phyloP scores from a whole-genome alignment of 1,140 invertebrate genomes.

The Laupala kohalensis region DNA sequence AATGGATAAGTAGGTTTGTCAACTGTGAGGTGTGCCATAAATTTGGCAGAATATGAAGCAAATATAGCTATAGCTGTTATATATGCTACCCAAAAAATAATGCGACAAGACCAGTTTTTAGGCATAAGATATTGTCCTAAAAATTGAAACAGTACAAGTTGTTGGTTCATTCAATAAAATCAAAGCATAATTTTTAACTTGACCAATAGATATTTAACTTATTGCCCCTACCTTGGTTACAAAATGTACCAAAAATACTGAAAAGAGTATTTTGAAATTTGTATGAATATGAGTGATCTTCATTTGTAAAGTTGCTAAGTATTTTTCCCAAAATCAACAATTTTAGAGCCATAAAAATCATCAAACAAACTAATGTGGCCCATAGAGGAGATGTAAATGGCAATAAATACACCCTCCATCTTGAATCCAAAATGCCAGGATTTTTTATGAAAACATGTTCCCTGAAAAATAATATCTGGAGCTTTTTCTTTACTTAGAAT shows the following conservation, averaged over 20 bases:
- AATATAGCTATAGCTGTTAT: background rate
- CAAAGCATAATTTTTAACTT: background rate
- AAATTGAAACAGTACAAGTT: background rate
- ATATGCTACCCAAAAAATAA: background rate
- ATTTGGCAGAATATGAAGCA: background rate
- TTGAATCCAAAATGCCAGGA: background rate
- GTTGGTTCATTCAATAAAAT: background rate
- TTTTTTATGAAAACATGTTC: background rate
- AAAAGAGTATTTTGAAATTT: background rate
- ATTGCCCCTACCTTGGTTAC: background rate
- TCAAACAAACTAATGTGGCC: background rate
- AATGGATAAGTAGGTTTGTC: background rate
- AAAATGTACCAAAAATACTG: background rate
- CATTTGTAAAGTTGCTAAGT: background rate
- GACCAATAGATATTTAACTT: no score
- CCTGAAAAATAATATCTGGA: background rate
- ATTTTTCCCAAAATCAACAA: background rate
- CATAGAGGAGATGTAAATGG: background rate
- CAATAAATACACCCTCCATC: background rate
- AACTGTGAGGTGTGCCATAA: background rate
- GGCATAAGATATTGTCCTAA: background rate
- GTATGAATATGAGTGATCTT: background rate
- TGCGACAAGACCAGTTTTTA: background rate
- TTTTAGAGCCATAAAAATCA: background rate
- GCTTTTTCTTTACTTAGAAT: no score